Base-by-base conservation (phyloP, 1,140 invertebrate species). In the Hyphantria cunea region DNA sequence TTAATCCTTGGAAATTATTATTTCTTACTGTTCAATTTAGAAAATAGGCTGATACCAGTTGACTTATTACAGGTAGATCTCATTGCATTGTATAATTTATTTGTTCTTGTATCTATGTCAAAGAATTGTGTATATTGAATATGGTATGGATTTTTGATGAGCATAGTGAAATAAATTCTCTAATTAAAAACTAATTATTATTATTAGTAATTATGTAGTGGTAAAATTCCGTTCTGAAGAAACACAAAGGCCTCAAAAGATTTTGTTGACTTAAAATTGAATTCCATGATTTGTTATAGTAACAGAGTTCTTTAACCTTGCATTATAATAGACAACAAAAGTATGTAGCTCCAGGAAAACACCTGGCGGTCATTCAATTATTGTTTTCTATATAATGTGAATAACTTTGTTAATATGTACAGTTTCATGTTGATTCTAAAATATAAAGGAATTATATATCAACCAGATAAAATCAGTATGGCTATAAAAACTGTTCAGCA, bases 71-170 rank as follows among this genome's bases (percentile, higher is more conserved):
- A 50, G 47, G 34, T 60, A 60, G 58, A 51, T 60, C 49, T 60
- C 47, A 51, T 60, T 60, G 58, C 58, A 51, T 59, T 59, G 47
- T 59, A 59, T 60, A 60, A 60, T 51, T 60, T 59, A 50, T 50
- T 59, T 51, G 33, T 58, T 58, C 55, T 58, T 58, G 44, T 58
- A 58, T 39, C 55, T 48, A 48, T 25, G 44, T 49, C 48, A 58
- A 39, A 49, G 55, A 58, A 58, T 48, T 58, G 44, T 58, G 55
- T 58, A 58, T 58, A 58, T 58, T 58, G 45, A 58, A 49, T 58
- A 58, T 48, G 55, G 44, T 58, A 41, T 58, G 55, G 55, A 58
- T 58, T 58, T 49, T 49, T n/a, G 45, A 58, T 58, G 55, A 58
- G 33, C 55, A 58, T 58, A 58, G 55, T 58, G 45, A 49, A 58